Evolutionary conservation across 2,113 vertebrate genomes (phyloP).

Genomic region (Camelus dromedarius): DNA sequence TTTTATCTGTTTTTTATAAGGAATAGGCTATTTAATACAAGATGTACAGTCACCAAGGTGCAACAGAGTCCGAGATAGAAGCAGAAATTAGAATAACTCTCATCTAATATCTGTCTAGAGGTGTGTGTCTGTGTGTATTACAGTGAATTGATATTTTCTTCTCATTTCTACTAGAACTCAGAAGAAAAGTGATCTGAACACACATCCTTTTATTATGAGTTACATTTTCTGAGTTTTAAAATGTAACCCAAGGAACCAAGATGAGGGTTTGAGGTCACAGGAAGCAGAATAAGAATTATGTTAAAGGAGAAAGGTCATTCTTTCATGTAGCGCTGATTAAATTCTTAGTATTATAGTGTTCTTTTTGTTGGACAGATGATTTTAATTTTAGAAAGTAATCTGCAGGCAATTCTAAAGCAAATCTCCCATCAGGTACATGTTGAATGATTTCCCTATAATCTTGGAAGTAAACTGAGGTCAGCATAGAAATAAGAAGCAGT

Average conservation of each 20-base stretch:
- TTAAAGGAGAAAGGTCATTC: background rate
- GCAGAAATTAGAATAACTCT: background rate
- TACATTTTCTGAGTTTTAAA: background rate
- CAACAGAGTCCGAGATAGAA: background rate
- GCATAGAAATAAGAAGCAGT: background rate
- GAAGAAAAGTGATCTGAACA: background rate
- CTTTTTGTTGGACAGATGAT: background rate
- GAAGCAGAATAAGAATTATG: constrained; percentile 15
- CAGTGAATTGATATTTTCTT: background rate
- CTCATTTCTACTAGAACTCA: background rate
- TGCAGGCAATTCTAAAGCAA: background rate
- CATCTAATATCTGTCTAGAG: background rate
- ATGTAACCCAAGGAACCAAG: background rate
- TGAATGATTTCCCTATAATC: background rate
- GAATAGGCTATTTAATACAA: background rate
- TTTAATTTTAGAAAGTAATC: constrained; percentile 45
- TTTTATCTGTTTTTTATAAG: background rate
- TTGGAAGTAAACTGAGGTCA: background rate
- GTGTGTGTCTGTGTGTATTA: background rate
- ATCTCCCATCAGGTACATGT: no score
- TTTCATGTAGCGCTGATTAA: background rate
- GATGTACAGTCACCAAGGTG: background rate
- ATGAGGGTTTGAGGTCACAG: constrained; percentile 1
- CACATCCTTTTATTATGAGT: background rate
- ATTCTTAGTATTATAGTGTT: background rate